Base-by-base conservation (phyloP, 1,140 invertebrate genomes). In the Drosophila athabasca region DNA sequence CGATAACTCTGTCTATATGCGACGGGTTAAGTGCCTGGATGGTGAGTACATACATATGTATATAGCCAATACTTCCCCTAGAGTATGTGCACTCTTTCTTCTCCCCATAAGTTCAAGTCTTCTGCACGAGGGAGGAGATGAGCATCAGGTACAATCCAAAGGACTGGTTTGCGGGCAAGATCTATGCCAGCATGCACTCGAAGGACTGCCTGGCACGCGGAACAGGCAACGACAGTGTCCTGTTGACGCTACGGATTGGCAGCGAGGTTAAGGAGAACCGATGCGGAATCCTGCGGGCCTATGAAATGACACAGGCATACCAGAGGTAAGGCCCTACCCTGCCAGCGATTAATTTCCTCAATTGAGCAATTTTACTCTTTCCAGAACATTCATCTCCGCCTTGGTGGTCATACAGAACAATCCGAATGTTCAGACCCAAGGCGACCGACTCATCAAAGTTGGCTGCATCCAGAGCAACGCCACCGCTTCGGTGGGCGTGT, bases 321-420 rank as follows among this genome's bases (percentile, higher is more conserved):
- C 84, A 91, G 74, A 89, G 82, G 82, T 65, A 8, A 6, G 11
- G 2, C 0, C 1, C 11, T 19, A 19, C 17, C 17, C 17, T 19
- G 1, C 17, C 17, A 19, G 17, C 17, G 17, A 19, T 19, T 19
- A 19, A 19, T 39, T 13, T 39, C 11, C 35, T 5, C 35, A 13
- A 45, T 31, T n/a, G 58, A 93, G 19, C 15, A 45, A 2, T 2
- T 7, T 2, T 2, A 6, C 2, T 5, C 22, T 6, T 17, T 43
- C 1, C 15, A 85, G 94, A 77, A 94, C 94, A 15, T 93, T 95
- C 76, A 93, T 94, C 31, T 94, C 94, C 66, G 93, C 93, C 15
- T 92, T 94, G 79, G 92, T 95, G 71, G 93, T 95, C 81, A 92
- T 95, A n/a, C 94, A 95, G 83, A 94, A 94, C 88, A 95, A 95